phyloP scores from a whole-genome alignment of 2,113 vertebrate species.

The Urocitellus parryii region DNA sequence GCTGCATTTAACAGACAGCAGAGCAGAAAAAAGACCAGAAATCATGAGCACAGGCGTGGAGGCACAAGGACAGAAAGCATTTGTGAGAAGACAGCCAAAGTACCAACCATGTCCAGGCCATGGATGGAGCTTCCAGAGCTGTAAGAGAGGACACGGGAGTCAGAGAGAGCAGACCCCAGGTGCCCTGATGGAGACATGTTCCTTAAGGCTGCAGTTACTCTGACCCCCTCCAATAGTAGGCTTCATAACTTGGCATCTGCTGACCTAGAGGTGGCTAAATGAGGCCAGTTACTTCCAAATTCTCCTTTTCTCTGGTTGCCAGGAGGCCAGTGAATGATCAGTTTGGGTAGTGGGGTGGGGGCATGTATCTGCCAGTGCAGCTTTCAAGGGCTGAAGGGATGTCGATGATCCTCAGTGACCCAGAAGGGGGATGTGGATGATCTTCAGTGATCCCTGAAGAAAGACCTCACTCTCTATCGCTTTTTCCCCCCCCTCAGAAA shows the following conservation, averaged over 20 bases:
- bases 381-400: background rate
- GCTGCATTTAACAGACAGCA: background rate
- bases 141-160: fast-evolving
- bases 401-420: too few relatives aligned
- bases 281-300: background rate
- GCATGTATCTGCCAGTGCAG: fast-evolving
- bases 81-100: background rate
- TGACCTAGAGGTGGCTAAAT: background rate
- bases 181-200: background rate
- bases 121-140: background rate
- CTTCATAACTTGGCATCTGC: background rate
- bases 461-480: background rate
- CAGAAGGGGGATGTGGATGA: fast-evolving
- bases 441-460: background rate
- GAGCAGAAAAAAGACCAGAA: background rate
- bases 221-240: background rate
- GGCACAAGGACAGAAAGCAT: background rate
- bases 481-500: slow-evolving; percentile 87
- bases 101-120: fast-evolving
- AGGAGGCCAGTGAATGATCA: fast-evolving
- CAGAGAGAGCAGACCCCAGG: background rate
- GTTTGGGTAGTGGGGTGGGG: too few relatives aligned
- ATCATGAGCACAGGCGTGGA: background rate
- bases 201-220: background rate
- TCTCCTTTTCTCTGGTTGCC: background rate